Base-by-base conservation (phyloP, 2,888 invertebrate species). In the Dendrolimus pini region DNA sequence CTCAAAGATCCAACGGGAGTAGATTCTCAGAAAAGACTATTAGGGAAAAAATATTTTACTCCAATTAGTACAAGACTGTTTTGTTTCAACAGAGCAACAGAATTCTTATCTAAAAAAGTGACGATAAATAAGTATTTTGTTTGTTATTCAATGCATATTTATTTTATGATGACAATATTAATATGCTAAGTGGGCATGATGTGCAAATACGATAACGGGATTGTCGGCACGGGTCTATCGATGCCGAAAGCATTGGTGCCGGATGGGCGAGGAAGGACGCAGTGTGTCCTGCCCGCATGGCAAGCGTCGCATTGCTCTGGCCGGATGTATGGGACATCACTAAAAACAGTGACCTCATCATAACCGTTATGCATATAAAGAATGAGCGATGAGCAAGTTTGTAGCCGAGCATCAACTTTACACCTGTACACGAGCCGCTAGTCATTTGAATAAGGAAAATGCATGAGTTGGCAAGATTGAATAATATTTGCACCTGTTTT, bases 121-220 rank as follows among this genome's bases (percentile, higher is more conserved):
- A 30, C 30, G 30, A 30, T 6, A 30, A 30, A 30, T 6, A 30
- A 30, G 30, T 30, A 30, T 56, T 60, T 61, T 47, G 12, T 47
- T 47, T 30, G 30, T 47, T 47, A 47, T 8, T 47, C 47, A 18
- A 18, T 47, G 47, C 9, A 47, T 47, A 47, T 7, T 47, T 47
- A 47, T 47, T 47, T 12, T 47, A 9, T 47, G 12, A 12, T 10
- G 3, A 47, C 9, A 47, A 47, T 47, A 12, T 9, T 47, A 47
- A 47, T 47, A 47, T 30, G 18, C 54, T 30, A 54, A 54, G 18
- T 54, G 64, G 74, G 71, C 76, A 76, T 77, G 75, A 75, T 72
- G 74, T 72, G 79, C 78, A 81, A 83, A 83, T 80, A 78, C 64
- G 61, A 59, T 83, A 84, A 83, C 85, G 81, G 84, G 75, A 75